Conservation (phyloP, 2,113 vertebrate species). For the Gopherus evgoodei region DNA sequence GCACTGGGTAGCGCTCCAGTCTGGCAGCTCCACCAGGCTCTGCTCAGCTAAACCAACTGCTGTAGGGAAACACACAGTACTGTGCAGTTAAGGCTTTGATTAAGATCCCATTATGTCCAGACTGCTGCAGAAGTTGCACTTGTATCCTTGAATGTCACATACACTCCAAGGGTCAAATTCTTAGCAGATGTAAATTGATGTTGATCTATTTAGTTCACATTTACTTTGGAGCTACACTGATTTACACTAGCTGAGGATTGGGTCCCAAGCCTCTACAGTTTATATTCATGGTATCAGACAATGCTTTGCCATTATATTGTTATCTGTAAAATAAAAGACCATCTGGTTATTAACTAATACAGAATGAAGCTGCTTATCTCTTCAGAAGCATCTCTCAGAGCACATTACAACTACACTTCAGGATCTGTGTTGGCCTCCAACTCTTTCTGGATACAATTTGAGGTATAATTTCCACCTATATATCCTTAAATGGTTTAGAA, state of each 20-base stretch:
- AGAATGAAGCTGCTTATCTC: background rate
- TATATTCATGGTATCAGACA: background rate
- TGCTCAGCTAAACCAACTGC: background rate
- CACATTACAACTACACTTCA: background rate
- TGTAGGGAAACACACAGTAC: rapidly evolving
- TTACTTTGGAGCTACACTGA: background rate
- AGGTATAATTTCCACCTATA: background rate
- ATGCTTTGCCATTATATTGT: background rate
- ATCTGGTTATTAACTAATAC: background rate
- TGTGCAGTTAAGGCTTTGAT: background rate
- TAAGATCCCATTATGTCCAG: background rate
- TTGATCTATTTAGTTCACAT: background rate
- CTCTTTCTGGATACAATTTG: background rate
- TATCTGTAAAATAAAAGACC: background rate
- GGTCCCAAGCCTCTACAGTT: background rate
- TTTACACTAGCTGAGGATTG: background rate
- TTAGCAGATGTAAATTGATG: background rate
- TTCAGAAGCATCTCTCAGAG: background rate
- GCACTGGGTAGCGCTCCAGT: background rate
- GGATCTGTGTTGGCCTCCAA: background rate
- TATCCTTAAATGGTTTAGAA: background rate
- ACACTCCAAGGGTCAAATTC: background rate
- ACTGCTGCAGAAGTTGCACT: background rate
- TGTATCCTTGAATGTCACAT: background rate
- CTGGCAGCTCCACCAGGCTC: background rate